Percentiles rank a stretch among this genome's conserved stretches.
Evolutionary conservation across 2,797 vertebrate species (phyloP).

Genomic region (Syngnathus acus): DNA sequence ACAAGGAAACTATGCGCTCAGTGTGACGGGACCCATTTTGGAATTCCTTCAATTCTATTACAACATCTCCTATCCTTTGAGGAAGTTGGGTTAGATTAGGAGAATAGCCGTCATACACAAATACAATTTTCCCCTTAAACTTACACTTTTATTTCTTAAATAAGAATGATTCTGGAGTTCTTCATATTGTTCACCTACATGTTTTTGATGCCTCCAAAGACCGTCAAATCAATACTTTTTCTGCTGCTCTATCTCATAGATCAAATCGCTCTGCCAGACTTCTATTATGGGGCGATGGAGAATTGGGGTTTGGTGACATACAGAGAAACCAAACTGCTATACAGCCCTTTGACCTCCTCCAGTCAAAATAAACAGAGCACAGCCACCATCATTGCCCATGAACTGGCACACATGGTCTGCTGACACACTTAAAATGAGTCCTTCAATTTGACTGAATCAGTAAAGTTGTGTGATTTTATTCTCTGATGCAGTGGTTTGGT

Average conservation of each 20-base stretch:
- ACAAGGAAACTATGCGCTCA: constrained; percentile 73
- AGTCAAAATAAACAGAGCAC: constrained; percentile 79
- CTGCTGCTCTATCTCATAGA: constrained; percentile 57
- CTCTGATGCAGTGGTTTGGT: constrained; percentile 84
- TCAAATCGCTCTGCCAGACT: constrained; percentile 85
- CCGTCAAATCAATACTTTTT: neutral
- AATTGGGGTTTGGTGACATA: constrained; percentile 93
- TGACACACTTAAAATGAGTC: neutral
- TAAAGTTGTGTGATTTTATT: neutral
- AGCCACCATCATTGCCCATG: constrained; percentile 79
- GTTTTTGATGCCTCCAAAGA: neutral
- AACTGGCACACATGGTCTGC: constrained; percentile 87
- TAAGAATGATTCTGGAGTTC: no score
- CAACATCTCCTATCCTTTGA: constrained; percentile 71
- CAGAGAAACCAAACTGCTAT: constrained; percentile 81
- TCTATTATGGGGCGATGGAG: constrained; percentile 88
- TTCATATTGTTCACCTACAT: neutral
- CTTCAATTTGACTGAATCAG: neutral
- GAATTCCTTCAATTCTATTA: constrained; percentile 73
- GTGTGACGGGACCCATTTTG: constrained; percentile 71
- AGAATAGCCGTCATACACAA: neutral
- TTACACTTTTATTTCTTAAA: neutral
- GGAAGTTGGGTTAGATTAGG: constrained; percentile 74
- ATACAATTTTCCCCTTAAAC: neutral
- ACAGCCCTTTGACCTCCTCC: constrained; percentile 64